These are phyloP conservation scores for Stictocephala bisonia DNA, from an alignment of 2,888 invertebrate genomes.

Conservation along the genomic window DNA sequence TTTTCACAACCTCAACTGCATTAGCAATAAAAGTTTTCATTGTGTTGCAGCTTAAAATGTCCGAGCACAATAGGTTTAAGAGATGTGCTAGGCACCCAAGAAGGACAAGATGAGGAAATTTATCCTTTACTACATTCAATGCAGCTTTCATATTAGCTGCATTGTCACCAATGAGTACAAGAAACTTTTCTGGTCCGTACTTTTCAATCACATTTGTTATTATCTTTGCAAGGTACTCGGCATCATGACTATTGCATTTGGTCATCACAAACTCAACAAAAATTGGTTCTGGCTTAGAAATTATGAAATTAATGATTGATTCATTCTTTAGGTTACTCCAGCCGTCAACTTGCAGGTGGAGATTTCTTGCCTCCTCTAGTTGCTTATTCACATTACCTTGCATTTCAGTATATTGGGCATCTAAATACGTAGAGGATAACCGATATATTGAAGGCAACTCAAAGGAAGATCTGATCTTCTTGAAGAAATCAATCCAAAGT, in stretches of 20 bases:
- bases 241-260: conserved; percentile 49
- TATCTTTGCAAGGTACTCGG: conserved; percentile 45
- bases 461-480: conserved; percentile 40
- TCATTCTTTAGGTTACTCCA: conserved; percentile 50
- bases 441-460: conserved; percentile 37
- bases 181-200: conserved; percentile 49
- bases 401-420: conserved; percentile 32
- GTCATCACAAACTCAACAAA: conserved; percentile 51
- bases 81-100: conserved; percentile 49
- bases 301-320: conserved; percentile 49
- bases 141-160: conserved; percentile 50
- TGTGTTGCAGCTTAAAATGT: conserved; percentile 43
- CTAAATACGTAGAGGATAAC: conserved; percentile 8
- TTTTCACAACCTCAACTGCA: conserved; percentile 46
- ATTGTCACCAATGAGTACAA: conserved; percentile 51
- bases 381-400: conserved; percentile 15
- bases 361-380: conserved; percentile 27
- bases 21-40: conserved; percentile 41
- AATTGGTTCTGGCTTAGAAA: conserved; percentile 52
- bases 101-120: conserved; percentile 38
- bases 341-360: conserved; percentile 38
- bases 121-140: conserved; percentile 37
- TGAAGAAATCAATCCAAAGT: conserved; percentile 47
- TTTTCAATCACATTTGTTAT: conserved; percentile 50
- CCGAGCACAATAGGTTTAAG: conserved; percentile 44